These are phyloP conservation scores for Porites divaricata DNA, from an alignment of 92 coral and sea anemone species.

Conservation along the genomic window DNA sequence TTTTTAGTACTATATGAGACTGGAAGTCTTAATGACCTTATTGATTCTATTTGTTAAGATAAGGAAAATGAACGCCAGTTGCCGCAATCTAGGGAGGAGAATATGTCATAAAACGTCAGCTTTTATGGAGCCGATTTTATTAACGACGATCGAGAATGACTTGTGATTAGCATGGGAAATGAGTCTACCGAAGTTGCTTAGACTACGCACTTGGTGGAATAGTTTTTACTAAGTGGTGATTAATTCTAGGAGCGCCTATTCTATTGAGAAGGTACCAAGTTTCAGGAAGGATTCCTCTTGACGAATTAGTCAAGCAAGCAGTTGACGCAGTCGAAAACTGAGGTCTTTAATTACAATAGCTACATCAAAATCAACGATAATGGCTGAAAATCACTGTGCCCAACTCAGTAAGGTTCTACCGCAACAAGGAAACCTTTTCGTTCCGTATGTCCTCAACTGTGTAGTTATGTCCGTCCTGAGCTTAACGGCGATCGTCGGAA, in stretches of 20 bases:
- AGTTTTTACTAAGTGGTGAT: background rate
- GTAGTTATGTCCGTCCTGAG: constrained; percentile 30
- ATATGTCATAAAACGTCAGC: background rate
- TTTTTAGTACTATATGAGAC: background rate
- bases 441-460: constrained; percentile 31
- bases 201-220: background rate
- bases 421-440: constrained; percentile 15
- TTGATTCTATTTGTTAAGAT: background rate
- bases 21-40: background rate
- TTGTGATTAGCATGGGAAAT: background rate
- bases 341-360: background rate
- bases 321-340: background rate
- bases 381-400: constrained; percentile 12
- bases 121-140: background rate
- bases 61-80: background rate
- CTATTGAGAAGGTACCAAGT: constrained; percentile 2
- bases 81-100: background rate
- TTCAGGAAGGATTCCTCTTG: background rate
- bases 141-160: background rate
- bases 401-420: constrained; percentile 29
- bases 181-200: background rate
- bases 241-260: background rate
- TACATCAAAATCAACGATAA: background rate
- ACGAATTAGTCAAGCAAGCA: background rate
- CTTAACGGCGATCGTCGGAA: constrained; percentile 29